Percentiles rank a stretch among this genome's conserved stretches.
phyloP scores from a whole-genome alignment of 2,113 vertebrate genomes.

The Toxostoma redivivum region DNA sequence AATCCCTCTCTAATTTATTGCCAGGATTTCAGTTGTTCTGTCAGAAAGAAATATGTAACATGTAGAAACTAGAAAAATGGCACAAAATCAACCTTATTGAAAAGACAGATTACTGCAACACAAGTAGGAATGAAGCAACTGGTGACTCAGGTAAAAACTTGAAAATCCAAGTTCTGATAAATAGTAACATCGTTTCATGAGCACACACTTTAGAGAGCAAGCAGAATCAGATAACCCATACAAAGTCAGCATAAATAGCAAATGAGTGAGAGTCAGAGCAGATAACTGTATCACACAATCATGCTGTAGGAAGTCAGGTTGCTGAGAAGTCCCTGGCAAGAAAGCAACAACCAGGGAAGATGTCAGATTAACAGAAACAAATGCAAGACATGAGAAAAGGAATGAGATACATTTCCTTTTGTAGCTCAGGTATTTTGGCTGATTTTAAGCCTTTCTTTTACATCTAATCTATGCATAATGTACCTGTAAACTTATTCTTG shows the following conservation, averaged over 20 bases:
- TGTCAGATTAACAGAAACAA: neutral
- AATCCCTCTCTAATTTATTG: slow-evolving; percentile 42
- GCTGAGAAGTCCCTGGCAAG: neutral
- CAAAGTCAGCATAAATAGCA: neutral
- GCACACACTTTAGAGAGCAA: neutral
- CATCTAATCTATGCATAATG: neutral
- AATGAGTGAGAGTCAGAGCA: neutral
- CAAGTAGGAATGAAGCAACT: neutral
- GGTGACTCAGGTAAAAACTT: neutral
- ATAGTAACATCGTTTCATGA: neutral
- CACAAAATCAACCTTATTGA: neutral
- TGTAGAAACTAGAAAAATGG: neutral
- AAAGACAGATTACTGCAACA: neutral
- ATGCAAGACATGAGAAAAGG: neutral
- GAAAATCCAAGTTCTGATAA: neutral
- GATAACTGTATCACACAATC: neutral
- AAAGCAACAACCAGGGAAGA: neutral
- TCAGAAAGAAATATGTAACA: neutral
- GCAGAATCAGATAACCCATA: neutral
- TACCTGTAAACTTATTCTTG: neutral
- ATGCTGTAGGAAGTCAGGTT: neutral
- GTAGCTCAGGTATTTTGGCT: neutral
- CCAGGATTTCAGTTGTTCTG: neutral
- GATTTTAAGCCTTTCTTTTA: neutral
- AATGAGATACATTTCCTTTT: neutral